These are phyloP conservation scores for Scomber japonicus DNA, from an alignment of 2,113 vertebrate species.

Conservation along the genomic window DNA sequence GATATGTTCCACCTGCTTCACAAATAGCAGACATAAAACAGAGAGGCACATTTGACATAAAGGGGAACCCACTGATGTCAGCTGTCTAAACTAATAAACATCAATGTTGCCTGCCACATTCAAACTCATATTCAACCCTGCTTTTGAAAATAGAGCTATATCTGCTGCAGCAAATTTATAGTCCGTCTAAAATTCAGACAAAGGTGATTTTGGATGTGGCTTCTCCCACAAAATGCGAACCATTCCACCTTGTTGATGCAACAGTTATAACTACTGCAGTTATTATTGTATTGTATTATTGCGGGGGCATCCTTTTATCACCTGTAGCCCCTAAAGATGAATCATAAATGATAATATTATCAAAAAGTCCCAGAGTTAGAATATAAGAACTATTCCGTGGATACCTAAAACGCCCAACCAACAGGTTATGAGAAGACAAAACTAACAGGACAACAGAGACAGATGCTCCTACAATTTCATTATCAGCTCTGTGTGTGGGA, in stretches of 20 bases:
- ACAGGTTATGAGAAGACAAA: constrained; percentile 11
- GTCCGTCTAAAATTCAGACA: constrained; percentile 8
- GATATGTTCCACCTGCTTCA: constrained; percentile 11
- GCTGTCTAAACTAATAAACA: constrained; percentile 16
- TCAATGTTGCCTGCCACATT: constrained; percentile 18
- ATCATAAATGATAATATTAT: background rate
- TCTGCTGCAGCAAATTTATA: constrained; percentile 22
- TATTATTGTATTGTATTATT: no score
- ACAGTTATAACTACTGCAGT: background rate
- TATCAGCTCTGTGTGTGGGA: constrained; percentile 73
- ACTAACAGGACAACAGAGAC: constrained; percentile 39
- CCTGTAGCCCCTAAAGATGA: no score
- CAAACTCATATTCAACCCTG: constrained; percentile 12
- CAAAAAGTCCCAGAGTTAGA: background rate
- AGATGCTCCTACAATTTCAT: constrained; percentile 72
- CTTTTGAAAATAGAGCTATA: constrained; percentile 26
- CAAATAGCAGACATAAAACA: constrained; percentile 19
- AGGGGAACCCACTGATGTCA: constrained; percentile 8
- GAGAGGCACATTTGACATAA: background rate
- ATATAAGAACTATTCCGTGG: background rate
- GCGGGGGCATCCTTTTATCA: background rate
- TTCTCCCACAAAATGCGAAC: no score
- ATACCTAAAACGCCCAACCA: background rate
- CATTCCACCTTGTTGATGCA: background rate
- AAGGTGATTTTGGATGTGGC: no score